Evolutionary conservation across 2,888 invertebrate genomes (phyloP), one percentile per base, ranked within the genome.

Genomic region (Aspidiotus destructor): DNA sequence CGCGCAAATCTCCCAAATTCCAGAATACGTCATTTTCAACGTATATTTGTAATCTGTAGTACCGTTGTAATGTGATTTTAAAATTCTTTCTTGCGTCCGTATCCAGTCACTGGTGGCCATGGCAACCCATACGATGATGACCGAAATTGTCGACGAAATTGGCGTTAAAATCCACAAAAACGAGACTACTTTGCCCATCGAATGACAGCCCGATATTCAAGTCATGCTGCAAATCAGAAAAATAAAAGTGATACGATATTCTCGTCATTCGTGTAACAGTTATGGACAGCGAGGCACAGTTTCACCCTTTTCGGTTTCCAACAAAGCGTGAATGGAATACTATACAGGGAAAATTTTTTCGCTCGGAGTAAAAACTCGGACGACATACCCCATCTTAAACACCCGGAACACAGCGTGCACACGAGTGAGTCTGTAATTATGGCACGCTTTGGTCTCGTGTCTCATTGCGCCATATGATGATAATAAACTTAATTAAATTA

Each of bases 81-180:
- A 83, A 81, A 92, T 85, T 77, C 88, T 88, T 77, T 93, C 92
- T 76, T 90, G 87, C 6, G 91, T 91, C 73, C 88, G 86, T 40
- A 93, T 81, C 93, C 93, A 93, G 78, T 89, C 87, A 76, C 86
- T 87, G 5, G 89, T 89, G 8, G 85, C 81, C 71, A 89, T 85
- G 16, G 89, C 88, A 3, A 88, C 83, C 54, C 85, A 80, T 16
- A 89, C 86, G 55, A 87, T 85, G 11, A 85, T 81, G 48, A 88
- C 81, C 11, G 88, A 87, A 13, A 88, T 81, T 48, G 87, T 83
- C 13, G 88, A 87, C 17, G 86, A 83, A 44, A 88, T 76, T 0
- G 74, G 74, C 60, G 74, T 73, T 65, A 73, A 69, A 54, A 74
- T 70, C 72, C 72, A 72, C 68, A 74, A 57, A 57, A 69, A 62